These are phyloP conservation scores for Leucophenga maculata DNA, from an alignment of 2,888 invertebrate genomes.

Conservation along the genomic window DNA sequence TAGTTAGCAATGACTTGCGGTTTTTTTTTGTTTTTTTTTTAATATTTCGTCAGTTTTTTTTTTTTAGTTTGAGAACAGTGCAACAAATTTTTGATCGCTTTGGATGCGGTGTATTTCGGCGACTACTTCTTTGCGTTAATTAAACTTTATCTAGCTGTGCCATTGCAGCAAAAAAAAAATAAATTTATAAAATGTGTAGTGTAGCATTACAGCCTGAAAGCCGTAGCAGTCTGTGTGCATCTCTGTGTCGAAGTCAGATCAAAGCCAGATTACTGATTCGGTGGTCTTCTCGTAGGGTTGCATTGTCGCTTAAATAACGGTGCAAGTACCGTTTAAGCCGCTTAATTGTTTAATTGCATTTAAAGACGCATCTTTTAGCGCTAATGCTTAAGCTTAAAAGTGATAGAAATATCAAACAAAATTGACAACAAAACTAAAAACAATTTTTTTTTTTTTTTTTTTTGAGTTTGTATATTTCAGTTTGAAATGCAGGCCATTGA, in stretches of 20 bases:
- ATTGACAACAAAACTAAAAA: not conserved
- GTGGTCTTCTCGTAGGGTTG: too few relatives aligned
- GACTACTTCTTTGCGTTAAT: not conserved
- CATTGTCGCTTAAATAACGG: constrained; percentile 5
- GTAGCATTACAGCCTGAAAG: too few relatives aligned
- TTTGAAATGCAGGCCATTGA: too few relatives aligned
- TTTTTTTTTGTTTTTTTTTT: too few relatives aligned
- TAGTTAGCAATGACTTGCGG: too few relatives aligned
- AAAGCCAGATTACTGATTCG: not conserved
- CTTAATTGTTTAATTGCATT: constrained; percentile 64
- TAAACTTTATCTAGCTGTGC: not conserved
- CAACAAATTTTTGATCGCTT: too few relatives aligned
- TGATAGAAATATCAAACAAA: not conserved
- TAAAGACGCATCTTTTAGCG: constrained; percentile 37
- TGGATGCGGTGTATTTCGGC: too few relatives aligned
- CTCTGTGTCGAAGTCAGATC: not conserved
- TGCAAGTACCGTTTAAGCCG: constrained; percentile 59
- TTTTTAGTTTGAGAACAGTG: too few relatives aligned
- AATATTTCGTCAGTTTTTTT: too few relatives aligned
- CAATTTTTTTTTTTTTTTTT: too few relatives aligned
- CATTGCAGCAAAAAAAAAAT: constrained; percentile 5
- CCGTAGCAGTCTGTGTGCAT: not conserved
- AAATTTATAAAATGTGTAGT: not conserved
- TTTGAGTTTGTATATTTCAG: too few relatives aligned
- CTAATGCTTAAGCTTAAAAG: constrained; percentile 20